These are phyloP conservation scores for Notocelia uddmanniana DNA, from an alignment of 2,888 invertebrate genomes.

Conservation along the genomic window DNA sequence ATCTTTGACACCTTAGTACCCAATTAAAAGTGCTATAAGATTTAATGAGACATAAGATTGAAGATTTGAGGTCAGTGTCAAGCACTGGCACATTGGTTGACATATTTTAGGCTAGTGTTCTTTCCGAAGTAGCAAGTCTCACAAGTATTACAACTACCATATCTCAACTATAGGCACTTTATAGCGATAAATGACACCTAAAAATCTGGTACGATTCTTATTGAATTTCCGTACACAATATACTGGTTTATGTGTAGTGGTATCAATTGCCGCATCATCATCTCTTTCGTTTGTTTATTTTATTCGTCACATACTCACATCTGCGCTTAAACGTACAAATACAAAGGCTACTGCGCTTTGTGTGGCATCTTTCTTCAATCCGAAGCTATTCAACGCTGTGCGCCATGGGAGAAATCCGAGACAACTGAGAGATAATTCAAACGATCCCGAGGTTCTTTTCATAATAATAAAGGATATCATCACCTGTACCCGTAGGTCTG, in stretches of 20 bases:
- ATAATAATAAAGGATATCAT: conserved; percentile 28
- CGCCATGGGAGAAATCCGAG: conserved; percentile 40
- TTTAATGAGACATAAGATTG: too few relatives aligned
- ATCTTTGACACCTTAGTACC: too few relatives aligned
- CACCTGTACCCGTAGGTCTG: conserved; percentile 30
- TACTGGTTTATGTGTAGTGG: neutral
- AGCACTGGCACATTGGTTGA: too few relatives aligned
- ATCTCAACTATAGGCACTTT: too few relatives aligned
- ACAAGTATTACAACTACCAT: too few relatives aligned
- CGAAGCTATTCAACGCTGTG: conserved; percentile 25
- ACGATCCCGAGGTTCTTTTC: conserved; percentile 20
- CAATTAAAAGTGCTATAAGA: too few relatives aligned
- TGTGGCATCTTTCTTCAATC: conserved; percentile 42
- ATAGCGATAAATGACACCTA: too few relatives aligned
- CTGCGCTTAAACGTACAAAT: conserved; percentile 24
- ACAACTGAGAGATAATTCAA: conserved; percentile 38
- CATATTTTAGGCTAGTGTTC: too few relatives aligned
- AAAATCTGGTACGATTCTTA: too few relatives aligned
- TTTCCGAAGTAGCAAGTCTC: too few relatives aligned
- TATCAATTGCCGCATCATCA: conserved; percentile 16
- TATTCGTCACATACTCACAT: conserved; percentile 27
- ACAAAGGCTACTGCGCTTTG: conserved; percentile 34
- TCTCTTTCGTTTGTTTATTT: conserved; percentile 22
- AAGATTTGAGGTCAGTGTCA: too few relatives aligned
- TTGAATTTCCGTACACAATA: neutral